These are phyloP conservation scores for Pampusana beccarii DNA, from an alignment of 2,113 vertebrate genomes.

Conservation along the genomic window DNA sequence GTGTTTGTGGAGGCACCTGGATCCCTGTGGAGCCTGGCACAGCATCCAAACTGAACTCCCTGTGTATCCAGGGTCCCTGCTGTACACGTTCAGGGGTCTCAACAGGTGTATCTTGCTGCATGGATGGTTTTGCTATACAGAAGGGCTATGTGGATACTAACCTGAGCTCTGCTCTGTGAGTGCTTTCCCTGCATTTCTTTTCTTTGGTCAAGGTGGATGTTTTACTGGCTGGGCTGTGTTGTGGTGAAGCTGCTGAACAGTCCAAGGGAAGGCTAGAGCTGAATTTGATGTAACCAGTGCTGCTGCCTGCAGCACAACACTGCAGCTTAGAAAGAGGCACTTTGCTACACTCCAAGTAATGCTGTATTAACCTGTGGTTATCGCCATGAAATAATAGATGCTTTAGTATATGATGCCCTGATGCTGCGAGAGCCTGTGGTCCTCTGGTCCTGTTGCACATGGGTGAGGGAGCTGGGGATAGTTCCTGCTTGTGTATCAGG, in stretches of 20 bases:
- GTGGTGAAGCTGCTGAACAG: neutral
- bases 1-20: neutral
- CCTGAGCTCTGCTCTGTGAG: rapidly evolving
- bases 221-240: neutral
- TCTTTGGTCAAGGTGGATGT: neutral
- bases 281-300: neutral
- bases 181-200: neutral
- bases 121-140: neutral
- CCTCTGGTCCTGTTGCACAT: rapidly evolving
- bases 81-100: neutral
- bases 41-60: neutral
- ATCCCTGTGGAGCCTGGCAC: neutral
- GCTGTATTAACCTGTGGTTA: neutral
- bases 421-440: neutral
- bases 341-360: neutral
- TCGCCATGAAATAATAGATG: neutral
- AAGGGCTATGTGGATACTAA: neutral
- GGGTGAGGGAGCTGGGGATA: rapidly evolving
- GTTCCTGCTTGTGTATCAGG: neutral
- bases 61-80: rapidly evolving
- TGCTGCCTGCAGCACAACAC: neutral
- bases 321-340: neutral
- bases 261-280: neutral
- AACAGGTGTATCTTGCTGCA: neutral
- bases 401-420: neutral